Percentiles rank a stretch among this genome's conserved stretches.
Evolutionary conservation across 2,888 invertebrate species (phyloP).

Genomic region (Volucella inanis): DNA sequence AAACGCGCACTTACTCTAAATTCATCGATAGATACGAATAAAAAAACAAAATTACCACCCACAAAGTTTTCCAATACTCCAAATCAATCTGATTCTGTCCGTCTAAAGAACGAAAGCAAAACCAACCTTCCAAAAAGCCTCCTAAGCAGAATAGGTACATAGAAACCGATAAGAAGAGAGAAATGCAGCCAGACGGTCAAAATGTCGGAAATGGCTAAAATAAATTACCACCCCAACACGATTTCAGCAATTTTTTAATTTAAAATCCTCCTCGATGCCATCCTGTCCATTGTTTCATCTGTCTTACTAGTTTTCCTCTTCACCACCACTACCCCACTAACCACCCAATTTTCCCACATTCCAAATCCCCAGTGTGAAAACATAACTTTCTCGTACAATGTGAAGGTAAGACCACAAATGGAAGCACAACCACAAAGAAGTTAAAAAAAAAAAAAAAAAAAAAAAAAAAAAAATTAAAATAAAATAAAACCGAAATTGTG

Average conservation of each 20-base stretch:
- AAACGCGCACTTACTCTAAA: no score
- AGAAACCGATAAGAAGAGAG: no score
- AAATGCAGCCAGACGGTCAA: neutral
- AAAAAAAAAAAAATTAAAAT: neutral
- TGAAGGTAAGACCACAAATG: constrained; percentile 59
- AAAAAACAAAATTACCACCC: no score
- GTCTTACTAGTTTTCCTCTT: constrained; percentile 57
- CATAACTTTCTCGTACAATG: constrained; percentile 32
- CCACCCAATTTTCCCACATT: neutral
- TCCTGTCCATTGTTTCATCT: constrained; percentile 69
- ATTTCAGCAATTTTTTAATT: constrained; percentile 72
- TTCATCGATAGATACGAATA: no score
- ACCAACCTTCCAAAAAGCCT: no score
- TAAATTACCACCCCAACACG: constrained; percentile 69
- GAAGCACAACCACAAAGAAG: constrained; percentile 26
- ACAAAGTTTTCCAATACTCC: no score
- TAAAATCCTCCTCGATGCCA: constrained; percentile 66
- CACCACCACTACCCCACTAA: neutral
- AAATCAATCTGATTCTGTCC: no score
- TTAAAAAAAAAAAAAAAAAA: constrained; percentile 7
- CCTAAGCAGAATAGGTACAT: no score
- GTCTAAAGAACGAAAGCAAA: no score
- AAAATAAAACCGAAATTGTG: constrained; percentile 3
- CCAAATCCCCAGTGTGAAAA: constrained; percentile 10
- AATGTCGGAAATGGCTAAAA: constrained; percentile 64